These are phyloP conservation scores for Oscheius sp. DNA, from an alignment of 2,888 invertebrate genomes.

Conservation along the genomic window DNA sequence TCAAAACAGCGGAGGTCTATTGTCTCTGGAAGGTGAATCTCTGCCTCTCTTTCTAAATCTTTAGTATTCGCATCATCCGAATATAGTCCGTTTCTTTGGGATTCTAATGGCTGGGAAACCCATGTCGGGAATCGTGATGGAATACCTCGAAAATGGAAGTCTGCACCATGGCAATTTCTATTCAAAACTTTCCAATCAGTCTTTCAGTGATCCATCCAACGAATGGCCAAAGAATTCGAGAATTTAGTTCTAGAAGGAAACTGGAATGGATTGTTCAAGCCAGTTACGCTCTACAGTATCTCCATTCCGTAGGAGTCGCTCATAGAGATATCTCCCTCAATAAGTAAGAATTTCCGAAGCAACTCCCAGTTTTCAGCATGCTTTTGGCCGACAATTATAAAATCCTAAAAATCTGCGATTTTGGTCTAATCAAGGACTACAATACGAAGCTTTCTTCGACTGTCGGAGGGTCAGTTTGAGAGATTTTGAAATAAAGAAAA, in stretches of 20 bases:
- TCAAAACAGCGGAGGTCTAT: neutral
- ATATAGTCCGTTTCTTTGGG: conserved; percentile 1
- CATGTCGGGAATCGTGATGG: neutral
- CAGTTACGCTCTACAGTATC: neutral
- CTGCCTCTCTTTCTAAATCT: too few relatives aligned
- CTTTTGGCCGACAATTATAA: neutral
- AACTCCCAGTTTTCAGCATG: neutral
- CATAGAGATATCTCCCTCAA: neutral
- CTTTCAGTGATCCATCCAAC: neutral
- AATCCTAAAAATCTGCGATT: conserved; percentile 1
- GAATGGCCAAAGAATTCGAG: too few relatives aligned
- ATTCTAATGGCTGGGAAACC: neutral
- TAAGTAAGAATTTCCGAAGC: neutral
- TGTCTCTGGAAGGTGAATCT: neutral
- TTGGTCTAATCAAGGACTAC: neutral
- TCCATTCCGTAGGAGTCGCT: neutral
- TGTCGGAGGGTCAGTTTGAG: neutral
- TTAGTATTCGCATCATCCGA: conserved; percentile 5
- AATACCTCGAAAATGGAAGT: neutral
- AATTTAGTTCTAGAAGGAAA: neutral
- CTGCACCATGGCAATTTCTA: neutral
- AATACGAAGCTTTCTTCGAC: neutral
- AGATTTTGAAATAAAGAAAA: neutral
- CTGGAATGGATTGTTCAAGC: conserved; percentile 3
- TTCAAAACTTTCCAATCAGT: neutral